Conservation (phyloP, 2,888 invertebrate genomes). For the Mimachlamys varia region DNA sequence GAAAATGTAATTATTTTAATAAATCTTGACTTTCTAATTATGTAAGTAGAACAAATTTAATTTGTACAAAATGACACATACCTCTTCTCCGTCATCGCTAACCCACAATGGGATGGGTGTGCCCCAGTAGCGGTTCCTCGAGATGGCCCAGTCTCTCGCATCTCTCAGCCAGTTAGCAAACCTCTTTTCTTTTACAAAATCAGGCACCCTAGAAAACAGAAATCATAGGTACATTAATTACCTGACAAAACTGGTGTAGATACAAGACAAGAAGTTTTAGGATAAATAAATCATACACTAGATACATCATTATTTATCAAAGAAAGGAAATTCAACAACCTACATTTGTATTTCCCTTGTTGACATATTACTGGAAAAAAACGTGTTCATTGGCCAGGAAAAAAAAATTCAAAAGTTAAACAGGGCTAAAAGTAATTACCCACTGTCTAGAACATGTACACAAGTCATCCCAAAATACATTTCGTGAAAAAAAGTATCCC, state of each 20-base stretch:
- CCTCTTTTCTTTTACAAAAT: constrained; percentile 98
- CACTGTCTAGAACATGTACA: too few species aligned
- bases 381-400: background rate
- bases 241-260: background rate
- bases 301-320: background rate
- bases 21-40: too few species aligned
- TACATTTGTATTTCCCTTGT: background rate
- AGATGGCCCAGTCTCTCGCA: constrained; percentile 98
- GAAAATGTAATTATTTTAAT: too few species aligned
- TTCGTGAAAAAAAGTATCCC: too few species aligned
- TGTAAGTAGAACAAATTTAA: too few species aligned
- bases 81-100: constrained; percentile 94
- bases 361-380: background rate
- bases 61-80: constrained; percentile 49
- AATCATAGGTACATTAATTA: background rate
- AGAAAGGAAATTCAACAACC: background rate
- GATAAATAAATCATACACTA: too few species aligned
- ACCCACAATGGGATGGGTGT: constrained; percentile 99
- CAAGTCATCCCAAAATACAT: too few species aligned
- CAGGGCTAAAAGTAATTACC: background rate
- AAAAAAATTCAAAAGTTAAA: background rate
- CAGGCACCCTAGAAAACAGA: constrained; percentile 90
- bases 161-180: constrained; percentile 99
- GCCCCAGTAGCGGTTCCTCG: constrained; percentile 99
- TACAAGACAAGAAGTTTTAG: background rate